Percentiles rank a stretch among this genome's conserved stretches.
These are phyloP conservation scores for Diabrotica balteata DNA, from an alignment of 2,888 invertebrate species.

Conservation along the genomic window DNA sequence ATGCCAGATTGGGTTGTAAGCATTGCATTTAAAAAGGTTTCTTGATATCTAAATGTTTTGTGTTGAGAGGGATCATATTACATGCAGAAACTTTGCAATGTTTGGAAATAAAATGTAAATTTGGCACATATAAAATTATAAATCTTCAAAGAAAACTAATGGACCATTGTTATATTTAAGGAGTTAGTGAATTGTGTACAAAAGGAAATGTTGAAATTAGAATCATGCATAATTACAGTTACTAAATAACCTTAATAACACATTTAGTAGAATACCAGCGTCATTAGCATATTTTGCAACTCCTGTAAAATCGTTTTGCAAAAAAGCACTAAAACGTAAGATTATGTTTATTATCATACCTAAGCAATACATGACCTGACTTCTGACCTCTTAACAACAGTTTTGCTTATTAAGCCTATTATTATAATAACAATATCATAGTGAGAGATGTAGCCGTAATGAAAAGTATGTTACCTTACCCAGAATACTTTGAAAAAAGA, in stretches of 20 bases:
- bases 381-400: slow-evolving; percentile 27
- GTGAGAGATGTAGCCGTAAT: slow-evolving; percentile 14
- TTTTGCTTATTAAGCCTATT: slow-evolving; percentile 22
- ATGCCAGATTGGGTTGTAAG: neutral
- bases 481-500: slow-evolving; percentile 22
- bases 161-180: too few relatives aligned
- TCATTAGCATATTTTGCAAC: neutral
- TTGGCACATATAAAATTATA: too few relatives aligned
- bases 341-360: slow-evolving; percentile 28
- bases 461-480: slow-evolving; percentile 23
- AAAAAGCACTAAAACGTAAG: slow-evolving; percentile 7
- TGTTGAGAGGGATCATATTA: too few relatives aligned
- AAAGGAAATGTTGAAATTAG: too few relatives aligned
- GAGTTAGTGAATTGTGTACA: too few relatives aligned
- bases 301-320: slow-evolving; percentile 5
- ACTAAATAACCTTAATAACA: too few relatives aligned
- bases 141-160: too few relatives aligned
- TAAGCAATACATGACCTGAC: slow-evolving; percentile 30
- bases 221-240: too few relatives aligned
- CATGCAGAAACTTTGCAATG: too few relatives aligned
- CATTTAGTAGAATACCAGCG: too few relatives aligned
- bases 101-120: too few relatives aligned
- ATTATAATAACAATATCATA: slow-evolving; percentile 14
- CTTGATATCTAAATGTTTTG: too few relatives aligned
- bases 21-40: neutral